Conservation (phyloP, 2,797 vertebrate species). For the Onychomys torridus region DNA sequence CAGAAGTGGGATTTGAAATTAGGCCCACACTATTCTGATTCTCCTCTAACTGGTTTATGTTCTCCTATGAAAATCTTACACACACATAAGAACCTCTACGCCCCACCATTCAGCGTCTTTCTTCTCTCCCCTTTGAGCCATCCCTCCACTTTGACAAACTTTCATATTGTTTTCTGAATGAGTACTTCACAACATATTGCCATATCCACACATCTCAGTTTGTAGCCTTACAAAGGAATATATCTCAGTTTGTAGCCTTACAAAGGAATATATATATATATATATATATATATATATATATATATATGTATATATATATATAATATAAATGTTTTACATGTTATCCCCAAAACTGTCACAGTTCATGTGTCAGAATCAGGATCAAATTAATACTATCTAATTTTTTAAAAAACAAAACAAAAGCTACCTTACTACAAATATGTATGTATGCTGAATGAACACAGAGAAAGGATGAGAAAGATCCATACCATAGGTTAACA, state of each 20-base stretch:
- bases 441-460: neutral
- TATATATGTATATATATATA: neutral
- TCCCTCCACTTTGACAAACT: neutral
- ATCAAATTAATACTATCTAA: neutral
- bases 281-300: neutral
- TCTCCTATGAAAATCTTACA: slow-evolving; percentile 10
- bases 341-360: neutral
- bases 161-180: neutral
- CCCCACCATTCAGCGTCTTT: neutral
- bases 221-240: neutral
- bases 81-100: neutral
- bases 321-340: neutral
- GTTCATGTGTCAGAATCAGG: neutral
- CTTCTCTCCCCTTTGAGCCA: neutral
- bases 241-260: neutral
- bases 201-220: neutral
- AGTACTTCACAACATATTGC: neutral
- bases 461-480: neutral
- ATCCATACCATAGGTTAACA: neutral
- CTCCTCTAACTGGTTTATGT: no score
- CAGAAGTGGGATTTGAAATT: neutral
- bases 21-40: neutral
- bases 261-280: neutral
- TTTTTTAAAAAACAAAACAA: neutral
- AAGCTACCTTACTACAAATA: neutral